Evolutionary conservation across 1,140 invertebrate species (phyloP).

Genomic region (Colletes gigas): DNA sequence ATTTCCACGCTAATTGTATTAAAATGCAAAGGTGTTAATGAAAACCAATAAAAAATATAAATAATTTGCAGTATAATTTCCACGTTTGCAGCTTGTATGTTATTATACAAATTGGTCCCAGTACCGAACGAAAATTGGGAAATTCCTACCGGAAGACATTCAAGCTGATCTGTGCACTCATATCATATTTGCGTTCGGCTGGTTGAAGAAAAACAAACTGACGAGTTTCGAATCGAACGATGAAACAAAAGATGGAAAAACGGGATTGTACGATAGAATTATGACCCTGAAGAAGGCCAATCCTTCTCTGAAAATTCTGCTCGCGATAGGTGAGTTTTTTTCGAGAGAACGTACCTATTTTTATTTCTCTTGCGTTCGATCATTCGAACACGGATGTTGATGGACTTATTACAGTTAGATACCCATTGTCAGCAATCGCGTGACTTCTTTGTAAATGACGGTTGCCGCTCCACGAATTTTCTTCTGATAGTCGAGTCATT

Average conservation of each 20-base stretch:
- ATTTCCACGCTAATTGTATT: no score
- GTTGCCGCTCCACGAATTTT: no score
- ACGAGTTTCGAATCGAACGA: constrained; percentile 96
- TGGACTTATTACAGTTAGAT: no score
- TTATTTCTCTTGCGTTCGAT: no score
- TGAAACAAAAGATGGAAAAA: constrained; percentile 95
- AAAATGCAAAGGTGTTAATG: no score
- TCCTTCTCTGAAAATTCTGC: constrained; percentile 92
- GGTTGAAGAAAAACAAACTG: constrained; percentile 96
- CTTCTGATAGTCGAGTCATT: no score
- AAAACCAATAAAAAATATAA: constrained; percentile 77
- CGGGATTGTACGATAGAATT: constrained; percentile 93
- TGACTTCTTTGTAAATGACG: no score
- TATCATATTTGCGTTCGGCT: constrained; percentile 97
- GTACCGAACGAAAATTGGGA: constrained; percentile 95
- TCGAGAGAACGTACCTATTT: no score
- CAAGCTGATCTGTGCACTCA: constrained; percentile 97
- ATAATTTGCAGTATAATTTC: constrained; percentile 78
- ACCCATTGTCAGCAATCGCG: no score
- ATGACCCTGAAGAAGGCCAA: constrained; percentile 92
- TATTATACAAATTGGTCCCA: constrained; percentile 99
- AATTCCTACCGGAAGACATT: constrained; percentile 97
- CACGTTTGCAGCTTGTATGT: constrained; percentile 87
- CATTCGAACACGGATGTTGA: no score
- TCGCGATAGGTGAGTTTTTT: constrained; percentile 90